Percentiles rank a stretch among this genome's conserved stretches.
phyloP scores from a whole-genome alignment of 2,888 invertebrate species.

The Drosophila sordidula region DNA sequence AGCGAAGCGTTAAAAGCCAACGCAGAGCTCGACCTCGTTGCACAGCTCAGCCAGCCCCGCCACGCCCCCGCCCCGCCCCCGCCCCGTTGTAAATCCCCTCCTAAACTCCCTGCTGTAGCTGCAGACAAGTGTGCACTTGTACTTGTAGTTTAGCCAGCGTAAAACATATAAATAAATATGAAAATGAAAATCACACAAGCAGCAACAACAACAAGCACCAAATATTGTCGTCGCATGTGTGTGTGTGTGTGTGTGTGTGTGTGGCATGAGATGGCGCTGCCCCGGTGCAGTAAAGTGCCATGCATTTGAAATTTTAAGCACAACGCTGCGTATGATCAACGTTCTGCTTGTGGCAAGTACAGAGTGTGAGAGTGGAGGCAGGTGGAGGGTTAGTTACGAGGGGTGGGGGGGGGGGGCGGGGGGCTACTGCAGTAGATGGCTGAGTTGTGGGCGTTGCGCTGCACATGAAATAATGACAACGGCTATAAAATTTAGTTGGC shows the following conservation, averaged over 20 bases:
- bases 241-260: conserved; percentile 22
- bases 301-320: conserved; percentile 78
- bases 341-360: conserved; percentile 35
- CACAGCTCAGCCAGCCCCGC: conserved; percentile 17
- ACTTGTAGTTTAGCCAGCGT: conserved; percentile 76
- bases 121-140: conserved; percentile 76
- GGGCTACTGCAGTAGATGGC: conserved; percentile 10
- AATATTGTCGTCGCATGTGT: conserved; percentile 48
- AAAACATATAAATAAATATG: conserved; percentile 79
- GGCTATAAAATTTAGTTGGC: conserved; percentile 74
- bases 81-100: conserved; percentile 9
- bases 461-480: conserved; percentile 77
- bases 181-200: conserved; percentile 64
- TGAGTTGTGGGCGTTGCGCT: conserved; percentile 43
- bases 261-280: conserved; percentile 37
- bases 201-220: conserved; percentile 28
- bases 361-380: neutral
- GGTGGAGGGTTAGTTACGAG: too few species aligned
- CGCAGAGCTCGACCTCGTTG: conserved; percentile 57
- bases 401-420: neutral
- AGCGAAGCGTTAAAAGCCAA: conserved; percentile 67
- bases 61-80: neutral
- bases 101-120: conserved; percentile 24
- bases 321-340: conserved; percentile 79
- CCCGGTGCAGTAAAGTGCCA: conserved; percentile 63